A percentile compares a stretch with the other conserved stretches of the same genome.
phyloP scores from a whole-genome alignment of 1,140 invertebrate species.

The Goniozus legneri region DNA sequence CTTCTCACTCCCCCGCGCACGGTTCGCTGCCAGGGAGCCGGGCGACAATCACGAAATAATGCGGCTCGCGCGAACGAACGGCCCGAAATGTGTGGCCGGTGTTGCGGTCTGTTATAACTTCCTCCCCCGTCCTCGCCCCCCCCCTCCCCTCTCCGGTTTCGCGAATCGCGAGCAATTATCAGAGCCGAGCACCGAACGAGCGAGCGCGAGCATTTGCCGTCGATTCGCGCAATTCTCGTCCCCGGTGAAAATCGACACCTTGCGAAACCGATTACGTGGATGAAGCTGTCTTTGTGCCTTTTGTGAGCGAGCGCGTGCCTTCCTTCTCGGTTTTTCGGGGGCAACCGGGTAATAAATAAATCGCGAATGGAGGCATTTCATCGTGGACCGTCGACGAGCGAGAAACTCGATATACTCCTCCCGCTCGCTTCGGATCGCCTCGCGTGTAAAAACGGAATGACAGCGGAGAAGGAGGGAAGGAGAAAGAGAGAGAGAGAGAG shows the following conservation, averaged over 20 bases:
- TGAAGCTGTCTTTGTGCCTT: too few species aligned
- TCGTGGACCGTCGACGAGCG: conserved; percentile 16
- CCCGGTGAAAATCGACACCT: too few species aligned
- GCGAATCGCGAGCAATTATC: too few species aligned
- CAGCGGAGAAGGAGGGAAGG: conserved; percentile 19
- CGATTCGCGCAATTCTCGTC: too few species aligned
- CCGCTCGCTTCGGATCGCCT: not conserved
- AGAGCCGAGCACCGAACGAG: too few species aligned
- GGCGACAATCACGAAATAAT: conserved; percentile 52
- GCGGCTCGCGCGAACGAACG: conserved; percentile 38
- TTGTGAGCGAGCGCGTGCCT: not conserved
- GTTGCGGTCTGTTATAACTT: conserved; percentile 42
- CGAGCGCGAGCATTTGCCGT: too few species aligned
- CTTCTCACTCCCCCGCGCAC: conserved; percentile 47
- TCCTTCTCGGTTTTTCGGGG: conserved; percentile 14
- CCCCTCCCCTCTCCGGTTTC: too few species aligned
- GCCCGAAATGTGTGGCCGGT: conserved; percentile 45
- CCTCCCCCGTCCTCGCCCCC: conserved; percentile 21
- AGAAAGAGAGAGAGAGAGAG: conserved; percentile 21
- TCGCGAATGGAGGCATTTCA: conserved; percentile 22
- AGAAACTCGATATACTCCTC: conserved; percentile 15
- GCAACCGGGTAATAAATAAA: conserved; percentile 45
- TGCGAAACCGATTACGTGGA: too few species aligned
- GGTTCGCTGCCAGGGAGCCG: too few species aligned
- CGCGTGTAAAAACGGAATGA: not conserved